Percentiles rank a stretch among this genome's conserved stretches.
phyloP scores from a whole-genome alignment of 2,113 vertebrate genomes.

The Haliaeetus leucogaster region DNA sequence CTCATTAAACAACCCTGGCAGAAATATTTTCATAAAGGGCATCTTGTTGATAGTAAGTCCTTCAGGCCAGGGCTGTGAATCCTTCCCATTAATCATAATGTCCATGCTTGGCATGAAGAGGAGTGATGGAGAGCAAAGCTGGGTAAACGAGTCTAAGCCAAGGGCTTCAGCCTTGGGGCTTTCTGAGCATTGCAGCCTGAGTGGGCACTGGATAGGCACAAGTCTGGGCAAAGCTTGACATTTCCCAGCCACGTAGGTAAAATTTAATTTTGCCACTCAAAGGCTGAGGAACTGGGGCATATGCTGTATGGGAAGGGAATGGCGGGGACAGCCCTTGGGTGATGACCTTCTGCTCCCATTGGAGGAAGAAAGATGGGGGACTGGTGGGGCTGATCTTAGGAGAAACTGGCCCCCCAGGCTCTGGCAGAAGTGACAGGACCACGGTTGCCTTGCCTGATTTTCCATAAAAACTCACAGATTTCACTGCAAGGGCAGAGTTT shows the following conservation, averaged over 20 bases:
- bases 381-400: neutral
- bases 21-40: neutral
- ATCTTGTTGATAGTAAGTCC: neutral
- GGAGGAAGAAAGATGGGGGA: neutral
- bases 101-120: neutral
- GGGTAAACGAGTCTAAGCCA: neutral
- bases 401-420: neutral
- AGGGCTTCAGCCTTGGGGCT: neutral
- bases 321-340: accelerated
- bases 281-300: neutral
- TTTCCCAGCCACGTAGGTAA: neutral
- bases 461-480: neutral
- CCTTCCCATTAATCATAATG: neutral
- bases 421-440: neutral
- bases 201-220: neutral
- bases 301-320: accelerated
- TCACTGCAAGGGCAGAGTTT: neutral
- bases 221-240: neutral
- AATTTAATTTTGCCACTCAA: neutral
- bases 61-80: neutral
- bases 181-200: neutral
- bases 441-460: neutral
- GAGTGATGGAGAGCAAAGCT: neutral
- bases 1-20: neutral
- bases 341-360: accelerated